phyloP scores from a whole-genome alignment of 92 coral and sea anemone species.

The Umimayanthus chanpuru region DNA sequence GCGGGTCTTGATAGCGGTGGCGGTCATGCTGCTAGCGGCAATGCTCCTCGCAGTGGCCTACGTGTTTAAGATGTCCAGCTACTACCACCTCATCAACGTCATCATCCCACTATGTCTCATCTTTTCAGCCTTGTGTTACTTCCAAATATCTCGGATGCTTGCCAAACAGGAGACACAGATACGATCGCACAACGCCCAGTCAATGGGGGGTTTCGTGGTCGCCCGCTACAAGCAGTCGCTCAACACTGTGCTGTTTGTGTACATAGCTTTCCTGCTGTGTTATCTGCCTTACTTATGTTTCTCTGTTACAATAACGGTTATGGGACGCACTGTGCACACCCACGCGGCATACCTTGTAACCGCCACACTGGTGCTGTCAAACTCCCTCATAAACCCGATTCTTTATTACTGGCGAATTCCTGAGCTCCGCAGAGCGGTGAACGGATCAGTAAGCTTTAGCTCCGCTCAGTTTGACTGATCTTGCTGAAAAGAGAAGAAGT shows the following conservation, averaged over 20 bases:
- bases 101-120: constrained; percentile 29
- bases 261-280: constrained; percentile 38
- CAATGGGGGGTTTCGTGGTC: constrained; percentile 24
- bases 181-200: constrained; percentile 14
- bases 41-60: constrained; percentile 34
- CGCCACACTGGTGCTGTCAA: constrained; percentile 31
- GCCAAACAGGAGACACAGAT: constrained; percentile 10
- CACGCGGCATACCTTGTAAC: constrained; percentile 38
- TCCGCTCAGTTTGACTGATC: constrained; percentile 22
- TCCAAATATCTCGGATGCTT: constrained; percentile 28
- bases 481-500: no score
- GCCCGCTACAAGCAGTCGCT: constrained; percentile 46
- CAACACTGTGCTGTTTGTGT: constrained; percentile 33
- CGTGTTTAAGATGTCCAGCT: constrained; percentile 39
- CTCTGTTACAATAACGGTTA: constrained; percentile 1
- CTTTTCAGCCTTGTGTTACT: constrained; percentile 7
- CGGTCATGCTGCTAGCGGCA: constrained; percentile 13
- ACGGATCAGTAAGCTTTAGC: constrained; percentile 17
- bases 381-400: constrained; percentile 33
- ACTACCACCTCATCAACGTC: constrained; percentile 32
- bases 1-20: constrained; percentile 19
- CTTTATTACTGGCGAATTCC: constrained; percentile 44
- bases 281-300: constrained; percentile 29
- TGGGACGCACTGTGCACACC: neutral
- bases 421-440: constrained; percentile 29